These are phyloP conservation scores for Pristionchus maxplancki DNA, from an alignment of 2,888 invertebrate species.

Conservation along the genomic window DNA sequence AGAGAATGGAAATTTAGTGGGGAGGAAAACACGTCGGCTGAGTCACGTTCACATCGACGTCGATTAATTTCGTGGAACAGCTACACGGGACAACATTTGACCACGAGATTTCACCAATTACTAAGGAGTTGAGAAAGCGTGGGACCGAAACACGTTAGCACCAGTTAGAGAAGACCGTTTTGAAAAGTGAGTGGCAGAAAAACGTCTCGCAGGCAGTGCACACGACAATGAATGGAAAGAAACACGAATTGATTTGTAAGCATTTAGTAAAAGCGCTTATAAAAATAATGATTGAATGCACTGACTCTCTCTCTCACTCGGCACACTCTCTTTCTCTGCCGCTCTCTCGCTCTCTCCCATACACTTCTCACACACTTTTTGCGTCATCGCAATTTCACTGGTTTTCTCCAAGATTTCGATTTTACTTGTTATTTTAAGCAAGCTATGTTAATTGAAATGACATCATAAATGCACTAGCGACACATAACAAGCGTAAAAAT, in stretches of 20 bases:
- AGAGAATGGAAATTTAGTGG: not conserved
- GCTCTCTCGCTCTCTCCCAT: not conserved
- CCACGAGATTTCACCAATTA: not conserved
- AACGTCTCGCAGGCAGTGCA: too few species aligned
- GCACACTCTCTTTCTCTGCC: constrained; percentile 38
- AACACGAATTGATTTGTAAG: too few species aligned
- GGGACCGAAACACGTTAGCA: not conserved
- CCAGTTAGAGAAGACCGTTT: not conserved
- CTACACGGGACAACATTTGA: not conserved
- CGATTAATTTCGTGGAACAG: not conserved
- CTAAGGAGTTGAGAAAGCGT: not conserved
- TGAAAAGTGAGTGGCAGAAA: too few species aligned
- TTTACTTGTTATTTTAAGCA: not conserved
- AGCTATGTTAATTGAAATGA: not conserved
- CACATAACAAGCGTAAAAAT: not conserved
- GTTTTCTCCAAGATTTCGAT: not conserved
- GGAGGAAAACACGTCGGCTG: not conserved
- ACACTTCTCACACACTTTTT: constrained; percentile 31
- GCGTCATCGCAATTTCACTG: not conserved
- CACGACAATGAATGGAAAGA: too few species aligned
- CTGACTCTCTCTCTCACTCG: not conserved
- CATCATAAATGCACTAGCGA: not conserved
- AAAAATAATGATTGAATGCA: constrained; percentile 49
- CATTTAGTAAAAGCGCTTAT: not conserved
- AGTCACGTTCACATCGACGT: not conserved